These are phyloP conservation scores for Heliconius congener DNA, from an alignment of 1,140 invertebrate species.

Conservation along the genomic window DNA sequence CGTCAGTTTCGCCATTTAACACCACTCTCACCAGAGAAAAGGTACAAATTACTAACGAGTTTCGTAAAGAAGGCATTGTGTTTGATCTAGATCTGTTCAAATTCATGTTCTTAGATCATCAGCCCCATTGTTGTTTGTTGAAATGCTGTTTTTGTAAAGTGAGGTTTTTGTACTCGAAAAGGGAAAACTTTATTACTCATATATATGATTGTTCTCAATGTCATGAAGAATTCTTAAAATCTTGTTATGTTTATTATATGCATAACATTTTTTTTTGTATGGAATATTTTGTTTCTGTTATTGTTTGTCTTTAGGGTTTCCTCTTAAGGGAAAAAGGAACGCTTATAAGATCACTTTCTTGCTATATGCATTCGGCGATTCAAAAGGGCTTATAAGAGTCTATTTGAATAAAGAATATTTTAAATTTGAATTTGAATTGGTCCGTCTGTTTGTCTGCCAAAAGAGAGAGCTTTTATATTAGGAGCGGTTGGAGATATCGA, in stretches of 20 bases:
- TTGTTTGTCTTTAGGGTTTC: too few relatives aligned
- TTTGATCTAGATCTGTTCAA: constrained; percentile 69
- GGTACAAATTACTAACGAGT: constrained; percentile 69
- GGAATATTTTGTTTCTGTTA: too few relatives aligned
- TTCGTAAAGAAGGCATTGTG: constrained; percentile 75
- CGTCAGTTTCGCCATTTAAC: constrained; percentile 71
- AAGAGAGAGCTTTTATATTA: too few relatives aligned
- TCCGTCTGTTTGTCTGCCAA: too few relatives aligned
- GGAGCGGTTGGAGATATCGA: too few relatives aligned
- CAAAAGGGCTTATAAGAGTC: too few relatives aligned
- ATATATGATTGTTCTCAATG: not conserved
- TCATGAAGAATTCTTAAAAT: not conserved
- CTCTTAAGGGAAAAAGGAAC: too few relatives aligned
- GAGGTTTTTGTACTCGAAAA: not conserved
- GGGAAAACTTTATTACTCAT: constrained; percentile 9
- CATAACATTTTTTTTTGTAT: not conserved
- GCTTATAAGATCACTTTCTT: too few relatives aligned
- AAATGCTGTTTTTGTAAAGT: constrained; percentile 35
- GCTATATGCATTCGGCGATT: too few relatives aligned
- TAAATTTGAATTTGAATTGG: too few relatives aligned
- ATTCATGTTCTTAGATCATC: constrained; percentile 47
- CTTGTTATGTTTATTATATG: not conserved
- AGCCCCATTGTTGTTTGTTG: constrained; percentile 49
- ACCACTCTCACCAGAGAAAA: constrained; percentile 72
- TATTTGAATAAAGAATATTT: too few relatives aligned